Evolutionary conservation across 2,797 vertebrate species (phyloP).

Genomic region (Eidolon dupreanum): DNA sequence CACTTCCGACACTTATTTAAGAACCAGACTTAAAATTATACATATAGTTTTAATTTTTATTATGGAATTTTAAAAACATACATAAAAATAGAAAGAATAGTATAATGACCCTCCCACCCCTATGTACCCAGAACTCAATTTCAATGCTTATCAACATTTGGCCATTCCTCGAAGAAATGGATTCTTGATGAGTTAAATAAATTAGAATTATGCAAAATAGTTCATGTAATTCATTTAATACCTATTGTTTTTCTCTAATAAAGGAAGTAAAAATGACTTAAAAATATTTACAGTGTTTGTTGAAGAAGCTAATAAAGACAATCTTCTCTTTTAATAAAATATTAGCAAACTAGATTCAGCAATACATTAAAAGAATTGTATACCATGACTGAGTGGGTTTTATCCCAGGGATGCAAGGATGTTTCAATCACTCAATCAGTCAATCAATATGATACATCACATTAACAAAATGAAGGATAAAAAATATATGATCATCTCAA

Average conservation of each 20-base stretch:
- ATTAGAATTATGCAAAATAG: conserved; percentile 13
- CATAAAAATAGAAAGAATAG: not conserved
- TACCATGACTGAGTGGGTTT: not conserved
- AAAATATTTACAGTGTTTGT: not conserved
- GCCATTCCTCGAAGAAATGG: not conserved
- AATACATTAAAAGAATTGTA: not conserved
- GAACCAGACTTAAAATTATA: not conserved
- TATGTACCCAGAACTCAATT: not conserved
- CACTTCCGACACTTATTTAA: not conserved
- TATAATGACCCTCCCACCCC: not conserved
- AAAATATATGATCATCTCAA: not conserved
- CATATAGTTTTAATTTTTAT: not conserved
- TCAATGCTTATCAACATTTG: not conserved
- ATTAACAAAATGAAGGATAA: not conserved
- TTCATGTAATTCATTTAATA: not conserved
- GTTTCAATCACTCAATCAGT: not conserved
- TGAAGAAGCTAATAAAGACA: not conserved
- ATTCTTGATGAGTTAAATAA: conserved; percentile 25
- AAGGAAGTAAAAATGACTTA: not conserved
- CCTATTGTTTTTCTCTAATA: not conserved
- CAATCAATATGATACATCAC: not conserved
- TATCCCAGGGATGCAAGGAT: not conserved
- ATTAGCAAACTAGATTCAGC: not conserved
- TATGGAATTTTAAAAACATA: not conserved
- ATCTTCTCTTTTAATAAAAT: not conserved